Evolutionary conservation across 2,888 invertebrate species (phyloP), one percentile per base, ranked within the genome.

Genomic region (Hydrotaea diabolus): DNA sequence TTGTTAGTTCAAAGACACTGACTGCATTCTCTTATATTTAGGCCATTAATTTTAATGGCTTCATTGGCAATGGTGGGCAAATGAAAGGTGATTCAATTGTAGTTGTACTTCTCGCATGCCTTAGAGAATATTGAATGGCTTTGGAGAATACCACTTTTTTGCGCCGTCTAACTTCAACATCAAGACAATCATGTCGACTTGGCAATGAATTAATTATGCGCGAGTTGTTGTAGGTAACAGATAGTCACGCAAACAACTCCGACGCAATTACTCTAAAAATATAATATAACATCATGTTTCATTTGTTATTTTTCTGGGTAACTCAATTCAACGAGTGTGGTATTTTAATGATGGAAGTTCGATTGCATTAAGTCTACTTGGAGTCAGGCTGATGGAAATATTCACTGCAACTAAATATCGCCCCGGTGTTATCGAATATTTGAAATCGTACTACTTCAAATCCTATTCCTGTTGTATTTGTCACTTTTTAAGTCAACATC

Each of bases 241-340:
- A n/a, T n/a, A n/a, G n/a, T 55, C 36, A 36, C 31, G 8, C 49
- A 8, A 1, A 21, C 66, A 43, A 69, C 66, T 17, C 8, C 19
- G 31, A 57, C 46, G 39, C 59, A 59, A 59, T 72, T 62, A 19
- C 43, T 66, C 64, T 78, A 73, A 64, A 73, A 73, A 64, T 79
- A 73, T 17, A 73, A 39, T 19, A 57, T 79, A 79, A 66, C 73
- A 55, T 79, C 79, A 79, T 66, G 31, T n/a, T 39, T 39, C 39
- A 39, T 39, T 66, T 36, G 39, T 39, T 39, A 66, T 39, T 66
- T 39, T 17, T 3, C 17, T 39, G 9, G 36, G 0, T 8, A 4
- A 64, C 11, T 19, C 62, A 39, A 31, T 31, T n/a, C n/a, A n/a
- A n/a, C n/a, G n/a, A n/a, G 31, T 7, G 31, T 31, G 31, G 31